Evolutionary conservation across 2,797 vertebrate species (phyloP).

Genomic region (Lateolabrax maculatus): DNA sequence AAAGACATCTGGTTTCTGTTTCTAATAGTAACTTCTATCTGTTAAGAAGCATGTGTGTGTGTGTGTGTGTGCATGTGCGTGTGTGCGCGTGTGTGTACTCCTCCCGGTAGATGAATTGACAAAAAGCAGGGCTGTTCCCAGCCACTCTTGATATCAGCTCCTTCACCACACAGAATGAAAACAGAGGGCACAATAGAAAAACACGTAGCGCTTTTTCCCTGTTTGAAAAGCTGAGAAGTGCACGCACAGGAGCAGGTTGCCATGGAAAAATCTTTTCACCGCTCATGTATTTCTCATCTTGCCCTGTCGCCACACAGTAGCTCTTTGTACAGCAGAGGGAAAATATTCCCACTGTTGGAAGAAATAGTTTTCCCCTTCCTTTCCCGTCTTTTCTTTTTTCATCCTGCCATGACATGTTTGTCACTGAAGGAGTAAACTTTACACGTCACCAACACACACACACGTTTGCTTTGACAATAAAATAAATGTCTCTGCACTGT

Average conservation of each 20-base stretch:
- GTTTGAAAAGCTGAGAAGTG: slow-evolving; percentile 8
- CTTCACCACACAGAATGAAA: slow-evolving; percentile 38
- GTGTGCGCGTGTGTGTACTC: slow-evolving; percentile 11
- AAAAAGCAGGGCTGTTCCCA: slow-evolving; percentile 21
- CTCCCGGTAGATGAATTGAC: slow-evolving; percentile 14
- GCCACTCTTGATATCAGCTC: slow-evolving; percentile 39
- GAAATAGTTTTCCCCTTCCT: slow-evolving; percentile 34
- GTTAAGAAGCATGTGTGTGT: neutral
- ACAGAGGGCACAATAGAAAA: slow-evolving; percentile 32
- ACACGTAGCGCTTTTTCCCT: neutral
- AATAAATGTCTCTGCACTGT: neutral
- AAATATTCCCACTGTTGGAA: slow-evolving; percentile 57
- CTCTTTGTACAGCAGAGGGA: slow-evolving; percentile 76
- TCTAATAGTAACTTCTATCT: slow-evolving; percentile 41
- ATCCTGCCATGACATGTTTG: slow-evolving; percentile 53
- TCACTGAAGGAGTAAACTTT: slow-evolving; percentile 20
- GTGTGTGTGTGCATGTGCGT: neutral
- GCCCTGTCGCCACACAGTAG: slow-evolving; percentile 68
- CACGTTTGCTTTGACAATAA: slow-evolving; percentile 1
- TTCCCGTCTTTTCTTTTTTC: slow-evolving; percentile 35
- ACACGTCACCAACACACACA: slow-evolving; percentile 37
- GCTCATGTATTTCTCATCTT: slow-evolving; percentile 66
- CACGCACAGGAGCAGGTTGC: slow-evolving; percentile 57
- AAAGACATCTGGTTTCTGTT: slow-evolving; percentile 29
- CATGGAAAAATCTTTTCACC: slow-evolving; percentile 58